Conservation (phyloP, 2,888 invertebrate genomes). For the Agrochola macilenta region DNA sequence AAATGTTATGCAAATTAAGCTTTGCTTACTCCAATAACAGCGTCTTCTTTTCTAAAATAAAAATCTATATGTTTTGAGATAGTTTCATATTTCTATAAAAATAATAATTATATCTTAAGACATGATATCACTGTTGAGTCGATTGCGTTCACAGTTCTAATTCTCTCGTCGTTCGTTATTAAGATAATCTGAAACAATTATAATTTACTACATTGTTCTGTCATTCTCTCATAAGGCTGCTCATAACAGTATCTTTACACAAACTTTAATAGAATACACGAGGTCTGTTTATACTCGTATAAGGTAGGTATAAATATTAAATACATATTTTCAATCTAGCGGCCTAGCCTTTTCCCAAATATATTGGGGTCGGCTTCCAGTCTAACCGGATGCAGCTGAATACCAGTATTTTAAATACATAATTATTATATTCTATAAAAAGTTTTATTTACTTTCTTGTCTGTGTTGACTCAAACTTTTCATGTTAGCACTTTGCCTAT, state of each 20-base stretch:
- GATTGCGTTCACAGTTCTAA: constrained; percentile 15
- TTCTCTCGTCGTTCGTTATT: constrained; percentile 16
- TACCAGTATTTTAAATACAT: too few species aligned
- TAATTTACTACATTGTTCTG: constrained; percentile 45
- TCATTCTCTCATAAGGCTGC: constrained; percentile 20
- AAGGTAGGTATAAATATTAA: background rate
- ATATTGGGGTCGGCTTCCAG: too few species aligned
- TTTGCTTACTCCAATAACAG: background rate
- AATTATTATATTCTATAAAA: background rate
- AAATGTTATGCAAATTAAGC: constrained; percentile 3
- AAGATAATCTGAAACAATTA: constrained; percentile 58
- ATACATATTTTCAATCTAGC: background rate
- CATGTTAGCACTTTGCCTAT: background rate
- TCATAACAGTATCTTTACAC: constrained; percentile 31
- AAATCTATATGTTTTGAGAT: background rate
- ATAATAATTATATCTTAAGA: background rate
- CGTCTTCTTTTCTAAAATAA: background rate
- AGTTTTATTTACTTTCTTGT: background rate
- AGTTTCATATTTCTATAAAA: constrained; percentile 7
- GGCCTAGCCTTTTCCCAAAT: too few species aligned
- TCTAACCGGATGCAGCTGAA: too few species aligned
- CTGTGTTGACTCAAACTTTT: background rate
- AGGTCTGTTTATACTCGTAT: background rate
- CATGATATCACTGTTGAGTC: constrained; percentile 15
- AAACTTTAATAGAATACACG: background rate